These are phyloP conservation scores for Apamea crenata DNA, from an alignment of 2,888 invertebrate species.

Conservation along the genomic window DNA sequence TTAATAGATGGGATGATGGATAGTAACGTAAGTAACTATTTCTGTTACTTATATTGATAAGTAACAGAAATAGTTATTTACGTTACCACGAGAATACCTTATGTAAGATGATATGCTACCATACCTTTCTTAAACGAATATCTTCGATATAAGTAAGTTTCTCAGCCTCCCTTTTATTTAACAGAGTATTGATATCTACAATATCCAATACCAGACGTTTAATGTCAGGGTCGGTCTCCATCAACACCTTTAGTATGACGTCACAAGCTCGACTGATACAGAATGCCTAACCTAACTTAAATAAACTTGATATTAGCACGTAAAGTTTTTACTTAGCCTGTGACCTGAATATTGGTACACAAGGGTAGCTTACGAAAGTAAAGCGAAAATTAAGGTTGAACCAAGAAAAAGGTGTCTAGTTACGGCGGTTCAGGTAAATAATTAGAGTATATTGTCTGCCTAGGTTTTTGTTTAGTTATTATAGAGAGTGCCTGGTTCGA, in stretches of 20 bases:
- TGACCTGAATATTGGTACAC: conserved; percentile 42
- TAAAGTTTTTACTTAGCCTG: conserved; percentile 39
- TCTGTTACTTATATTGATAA: too few species aligned
- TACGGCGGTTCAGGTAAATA: conserved; percentile 2
- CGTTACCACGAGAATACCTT: not conserved
- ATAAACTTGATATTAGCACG: conserved; percentile 40
- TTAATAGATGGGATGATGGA: too few species aligned
- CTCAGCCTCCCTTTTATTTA: conserved; percentile 8
- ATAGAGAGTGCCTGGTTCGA: too few species aligned
- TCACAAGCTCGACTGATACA: conserved; percentile 26
- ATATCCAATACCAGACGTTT: conserved; percentile 16
- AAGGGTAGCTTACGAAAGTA: conserved; percentile 20
- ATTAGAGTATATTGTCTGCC: not conserved
- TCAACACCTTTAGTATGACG: conserved; percentile 35
- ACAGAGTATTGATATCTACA: conserved; percentile 4
- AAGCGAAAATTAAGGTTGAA: conserved; percentile 6
- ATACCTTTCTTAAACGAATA: not conserved
- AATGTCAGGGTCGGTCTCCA: conserved; percentile 22
- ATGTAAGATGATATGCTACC: not conserved
- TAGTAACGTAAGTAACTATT: too few species aligned
- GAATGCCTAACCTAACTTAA: conserved; percentile 36
- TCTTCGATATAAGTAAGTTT: not conserved
- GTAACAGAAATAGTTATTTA: not conserved
- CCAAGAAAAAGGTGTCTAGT: not conserved
- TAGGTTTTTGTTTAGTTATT: not conserved